Evolutionary conservation across 2,797 vertebrate species (phyloP).

Genomic region (Hephaestus fuliginosus): DNA sequence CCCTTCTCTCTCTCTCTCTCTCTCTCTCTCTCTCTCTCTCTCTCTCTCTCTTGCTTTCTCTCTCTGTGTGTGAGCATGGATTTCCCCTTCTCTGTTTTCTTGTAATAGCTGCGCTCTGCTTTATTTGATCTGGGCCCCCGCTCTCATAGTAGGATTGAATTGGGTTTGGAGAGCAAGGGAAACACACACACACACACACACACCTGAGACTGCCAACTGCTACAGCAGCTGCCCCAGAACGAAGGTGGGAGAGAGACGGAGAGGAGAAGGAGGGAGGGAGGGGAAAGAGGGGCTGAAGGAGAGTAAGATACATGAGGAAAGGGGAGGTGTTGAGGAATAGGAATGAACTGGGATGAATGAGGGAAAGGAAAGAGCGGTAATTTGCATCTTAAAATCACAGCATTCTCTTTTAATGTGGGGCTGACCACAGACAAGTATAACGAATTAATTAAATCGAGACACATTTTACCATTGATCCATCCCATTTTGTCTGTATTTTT

Average conservation of each 20-base stretch:
- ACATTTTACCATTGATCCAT: slow-evolving; percentile 7
- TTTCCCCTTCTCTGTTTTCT: slow-evolving; percentile 72
- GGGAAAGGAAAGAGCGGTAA: neutral
- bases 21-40: neutral
- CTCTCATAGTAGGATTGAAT: slow-evolving; percentile 69
- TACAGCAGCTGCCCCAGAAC: slow-evolving; percentile 39
- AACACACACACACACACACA: slow-evolving; percentile 29
- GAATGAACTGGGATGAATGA: neutral
- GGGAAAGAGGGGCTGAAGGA: neutral
- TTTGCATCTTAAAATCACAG: slow-evolving; percentile 10
- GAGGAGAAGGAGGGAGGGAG: neutral
- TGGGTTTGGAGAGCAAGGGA: slow-evolving; percentile 56
- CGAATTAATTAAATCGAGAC: slow-evolving; percentile 16
- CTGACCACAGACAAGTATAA: slow-evolving; percentile 16
- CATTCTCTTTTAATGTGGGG: neutral
- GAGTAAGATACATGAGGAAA: neutral
- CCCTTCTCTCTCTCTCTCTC: slow-evolving; percentile 7
- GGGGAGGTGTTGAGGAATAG: neutral
- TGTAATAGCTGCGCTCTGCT: slow-evolving; percentile 69
- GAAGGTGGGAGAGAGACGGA: neutral
- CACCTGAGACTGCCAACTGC: slow-evolving; percentile 57
- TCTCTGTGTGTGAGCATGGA: slow-evolving; percentile 44
- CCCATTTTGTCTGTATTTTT: neutral
- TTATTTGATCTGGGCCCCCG: slow-evolving; percentile 72
- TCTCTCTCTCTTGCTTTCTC: neutral